Evolutionary conservation across 2,113 vertebrate species (phyloP).

Genomic region (Emydocephalus ijimae): DNA sequence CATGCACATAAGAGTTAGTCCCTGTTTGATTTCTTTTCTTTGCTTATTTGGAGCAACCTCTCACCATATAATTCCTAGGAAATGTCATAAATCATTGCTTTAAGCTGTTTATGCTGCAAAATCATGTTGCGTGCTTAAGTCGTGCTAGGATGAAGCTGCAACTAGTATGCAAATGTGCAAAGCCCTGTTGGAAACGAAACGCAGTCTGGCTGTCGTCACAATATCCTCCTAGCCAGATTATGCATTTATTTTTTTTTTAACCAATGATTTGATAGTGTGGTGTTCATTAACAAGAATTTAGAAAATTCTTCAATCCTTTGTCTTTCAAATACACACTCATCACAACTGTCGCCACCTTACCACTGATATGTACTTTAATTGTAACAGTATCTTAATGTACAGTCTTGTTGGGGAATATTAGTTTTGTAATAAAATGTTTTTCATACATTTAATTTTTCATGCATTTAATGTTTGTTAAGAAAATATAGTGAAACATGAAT

Average conservation of each 20-base stretch:
- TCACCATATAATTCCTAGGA: not conserved
- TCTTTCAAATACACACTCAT: not conserved
- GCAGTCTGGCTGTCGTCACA: not conserved
- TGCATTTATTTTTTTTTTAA: not conserved
- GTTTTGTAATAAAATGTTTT: slow-evolving; percentile 33
- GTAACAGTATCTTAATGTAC: slow-evolving; percentile 11
- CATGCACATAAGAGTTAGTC: not conserved
- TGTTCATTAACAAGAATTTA: not conserved
- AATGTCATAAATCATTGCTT: too few relatives aligned
- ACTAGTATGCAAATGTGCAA: not conserved
- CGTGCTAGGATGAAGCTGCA: not conserved
- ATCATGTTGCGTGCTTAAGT: not conserved
- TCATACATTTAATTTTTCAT: not conserved
- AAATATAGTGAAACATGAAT: not conserved
- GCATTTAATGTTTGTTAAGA: not conserved
- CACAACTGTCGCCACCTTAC: too few relatives aligned
- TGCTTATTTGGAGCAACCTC: not conserved
- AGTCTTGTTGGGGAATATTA: not conserved
- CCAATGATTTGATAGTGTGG: not conserved
- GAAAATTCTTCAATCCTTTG: not conserved
- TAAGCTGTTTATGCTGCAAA: not conserved
- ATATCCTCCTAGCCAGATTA: not conserved
- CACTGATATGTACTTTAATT: not conserved
- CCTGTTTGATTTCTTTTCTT: slow-evolving; percentile 1
- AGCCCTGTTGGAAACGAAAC: not conserved